A percentile compares a stretch with the other conserved stretches of the same genome.
These are phyloP conservation scores for Porites divaricata DNA, from an alignment of 92 coral and sea anemone species.

Conservation along the genomic window DNA sequence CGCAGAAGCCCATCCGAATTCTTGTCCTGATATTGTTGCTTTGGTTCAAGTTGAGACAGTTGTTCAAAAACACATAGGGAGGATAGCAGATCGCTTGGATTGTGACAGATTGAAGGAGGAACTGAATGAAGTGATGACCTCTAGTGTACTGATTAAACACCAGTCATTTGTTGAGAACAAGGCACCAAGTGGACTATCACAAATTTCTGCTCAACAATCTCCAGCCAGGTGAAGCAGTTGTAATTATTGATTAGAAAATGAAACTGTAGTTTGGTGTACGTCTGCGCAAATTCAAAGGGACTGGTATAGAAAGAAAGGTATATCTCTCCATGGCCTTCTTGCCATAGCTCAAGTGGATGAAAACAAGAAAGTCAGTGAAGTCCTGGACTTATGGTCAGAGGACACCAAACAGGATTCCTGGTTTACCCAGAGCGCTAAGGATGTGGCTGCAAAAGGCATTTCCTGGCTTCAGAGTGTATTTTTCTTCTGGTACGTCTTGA, in stretches of 20 bases:
- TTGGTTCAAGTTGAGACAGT: neutral
- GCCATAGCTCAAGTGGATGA: slow-evolving; percentile 2
- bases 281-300: slow-evolving; percentile 49
- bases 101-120: no score
- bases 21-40: neutral
- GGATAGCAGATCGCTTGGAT: no score
- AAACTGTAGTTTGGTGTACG: slow-evolving; percentile 52
- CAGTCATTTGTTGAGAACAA: slow-evolving; percentile 2
- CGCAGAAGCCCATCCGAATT: slow-evolving; percentile 8
- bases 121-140: no score
- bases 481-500: neutral
- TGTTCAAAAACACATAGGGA: neutral
- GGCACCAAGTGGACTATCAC: neutral
- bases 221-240: neutral
- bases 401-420: neutral
- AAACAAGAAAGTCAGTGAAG: no score
- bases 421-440: neutral
- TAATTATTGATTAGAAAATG: slow-evolving; percentile 47
- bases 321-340: slow-evolving; percentile 53
- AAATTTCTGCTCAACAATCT: slow-evolving; percentile 1
- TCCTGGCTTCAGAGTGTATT: no score
- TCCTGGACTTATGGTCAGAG: neutral
- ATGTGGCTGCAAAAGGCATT: neutral
- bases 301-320: slow-evolving; percentile 65
- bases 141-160: no score